Base-by-base conservation (phyloP, 2,888 invertebrate species). In the Pocota personata region DNA sequence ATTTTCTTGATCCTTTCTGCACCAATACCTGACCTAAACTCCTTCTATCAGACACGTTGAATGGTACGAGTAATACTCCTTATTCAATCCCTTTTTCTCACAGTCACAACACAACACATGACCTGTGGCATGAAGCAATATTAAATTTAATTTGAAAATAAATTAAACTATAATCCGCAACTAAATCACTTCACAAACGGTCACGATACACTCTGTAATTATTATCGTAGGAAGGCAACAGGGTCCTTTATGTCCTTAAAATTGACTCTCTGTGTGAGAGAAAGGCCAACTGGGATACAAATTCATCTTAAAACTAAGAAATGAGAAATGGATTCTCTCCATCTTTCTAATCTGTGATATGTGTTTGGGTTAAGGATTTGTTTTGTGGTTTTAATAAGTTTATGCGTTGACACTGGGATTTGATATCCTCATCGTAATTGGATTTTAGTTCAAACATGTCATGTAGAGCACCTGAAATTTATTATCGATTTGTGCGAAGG, bases 401-500 rank as follows among this genome's bases (percentile, higher is more conserved):
- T 72, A 77, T 82, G 32, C 66, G 77, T 82, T 77, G 82, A 72
- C 77, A 77, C 46, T 57, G 32, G 43, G 66, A 52, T 66, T 77
- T 40, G 50, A 46, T 82, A 58, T 64, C 50, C 71, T 50, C 35
- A 6, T 19, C 21, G 27, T 77, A 82, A 77, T 82, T 82, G 82
- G 72, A 72, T 72, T 72, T 48, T 27, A 46, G 62, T 19, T 62
- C 62, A 62, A 43, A 43, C 62, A 62, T 21, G 48, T 62, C 48
- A n/a, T n/a, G 48, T 62, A 27, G 14, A 27, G 14, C 27, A 43
- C 43, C 27, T 37, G 40, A 16, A 62, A 62, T 43, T 62, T 62
- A 27, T 46, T 46, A 62, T 62, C 62, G 62, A 62, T 62, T 62
- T 46, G 30, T 12, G 62, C 7, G 48, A 19, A 10, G 4, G 21